Conservation (phyloP, 2,888 invertebrate genomes). For the Acanthosoma haemorrhoidale region DNA sequence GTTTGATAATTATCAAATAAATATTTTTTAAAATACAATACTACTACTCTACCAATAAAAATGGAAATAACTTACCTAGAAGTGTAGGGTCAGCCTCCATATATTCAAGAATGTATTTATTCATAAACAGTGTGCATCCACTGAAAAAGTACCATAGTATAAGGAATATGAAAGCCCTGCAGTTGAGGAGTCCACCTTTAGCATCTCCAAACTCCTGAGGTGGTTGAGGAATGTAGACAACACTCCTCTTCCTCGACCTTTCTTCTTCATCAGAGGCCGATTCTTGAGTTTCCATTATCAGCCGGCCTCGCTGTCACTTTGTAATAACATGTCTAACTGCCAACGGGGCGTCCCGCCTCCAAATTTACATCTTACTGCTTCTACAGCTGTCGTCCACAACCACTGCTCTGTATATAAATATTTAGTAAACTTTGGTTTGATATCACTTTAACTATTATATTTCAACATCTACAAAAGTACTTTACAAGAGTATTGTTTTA, state of each 20-base stretch:
- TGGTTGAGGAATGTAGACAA: constrained; percentile 35
- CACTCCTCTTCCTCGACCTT: constrained; percentile 38
- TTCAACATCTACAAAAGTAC: too few species aligned
- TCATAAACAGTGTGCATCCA: constrained; percentile 68
- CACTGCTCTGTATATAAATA: too few species aligned
- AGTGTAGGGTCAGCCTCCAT: constrained; percentile 67
- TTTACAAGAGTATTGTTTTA: too few species aligned
- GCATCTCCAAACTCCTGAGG: constrained; percentile 26
- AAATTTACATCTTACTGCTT: constrained; percentile 19
- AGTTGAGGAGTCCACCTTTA: constrained; percentile 52
- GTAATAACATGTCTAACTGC: constrained; percentile 42
- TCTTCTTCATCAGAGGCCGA: constrained; percentile 31
- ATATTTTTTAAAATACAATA: too few species aligned
- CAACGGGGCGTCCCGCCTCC: constrained; percentile 8
- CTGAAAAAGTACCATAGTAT: constrained; percentile 71
- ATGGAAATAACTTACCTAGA: too few species aligned
- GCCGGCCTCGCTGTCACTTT: constrained; percentile 14
- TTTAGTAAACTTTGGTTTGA: too few species aligned
- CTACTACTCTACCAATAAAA: too few species aligned
- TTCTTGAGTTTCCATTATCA: constrained; percentile 21
- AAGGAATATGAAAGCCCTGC: constrained; percentile 57
- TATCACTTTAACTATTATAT: too few species aligned
- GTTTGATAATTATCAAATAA: background rate
- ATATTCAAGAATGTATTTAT: constrained; percentile 69
- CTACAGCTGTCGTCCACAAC: too few species aligned